phyloP scores from a whole-genome alignment of 2,888 invertebrate species.

The Onthophagus sagittarius region DNA sequence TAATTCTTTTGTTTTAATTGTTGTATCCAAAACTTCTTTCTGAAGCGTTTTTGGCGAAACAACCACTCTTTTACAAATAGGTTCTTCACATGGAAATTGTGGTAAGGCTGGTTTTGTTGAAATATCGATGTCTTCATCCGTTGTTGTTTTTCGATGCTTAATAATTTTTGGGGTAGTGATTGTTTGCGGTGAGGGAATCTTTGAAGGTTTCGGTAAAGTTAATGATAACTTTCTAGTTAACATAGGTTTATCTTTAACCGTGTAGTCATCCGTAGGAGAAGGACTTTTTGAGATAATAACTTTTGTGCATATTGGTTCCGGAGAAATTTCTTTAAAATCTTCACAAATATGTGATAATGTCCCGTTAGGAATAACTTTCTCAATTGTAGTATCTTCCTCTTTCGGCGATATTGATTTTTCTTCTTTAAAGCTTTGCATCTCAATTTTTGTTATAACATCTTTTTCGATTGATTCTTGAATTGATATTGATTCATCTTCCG shows the following conservation, averaged over 20 bases:
- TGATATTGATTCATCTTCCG: background rate
- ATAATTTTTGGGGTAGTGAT: background rate
- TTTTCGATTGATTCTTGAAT: background rate
- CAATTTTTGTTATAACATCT: background rate
- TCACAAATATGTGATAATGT: background rate
- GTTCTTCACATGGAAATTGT: constrained; percentile 34
- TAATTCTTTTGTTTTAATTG: too few relatives aligned
- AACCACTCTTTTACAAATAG: constrained; percentile 38
- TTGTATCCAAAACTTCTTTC: background rate
- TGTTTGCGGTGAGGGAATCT: background rate
- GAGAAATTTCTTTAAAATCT: constrained; percentile 18
- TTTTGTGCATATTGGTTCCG: constrained; percentile 39
- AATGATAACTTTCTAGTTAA: constrained; percentile 16
- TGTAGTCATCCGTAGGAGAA: background rate
- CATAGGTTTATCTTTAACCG: background rate
- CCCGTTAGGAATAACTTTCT: background rate
- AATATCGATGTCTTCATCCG: background rate
- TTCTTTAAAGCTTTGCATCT: background rate
- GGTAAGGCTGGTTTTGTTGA: background rate
- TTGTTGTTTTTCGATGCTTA: constrained; percentile 12
- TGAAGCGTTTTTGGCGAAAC: constrained; percentile 19
- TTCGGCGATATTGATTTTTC: background rate
- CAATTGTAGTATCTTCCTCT: background rate
- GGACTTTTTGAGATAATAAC: constrained; percentile 28
- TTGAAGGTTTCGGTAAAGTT: background rate